A percentile compares a stretch with the other conserved stretches of the same genome.
Evolutionary conservation across 2,797 vertebrate genomes (phyloP).

Genomic region (Tapera naevia): DNA sequence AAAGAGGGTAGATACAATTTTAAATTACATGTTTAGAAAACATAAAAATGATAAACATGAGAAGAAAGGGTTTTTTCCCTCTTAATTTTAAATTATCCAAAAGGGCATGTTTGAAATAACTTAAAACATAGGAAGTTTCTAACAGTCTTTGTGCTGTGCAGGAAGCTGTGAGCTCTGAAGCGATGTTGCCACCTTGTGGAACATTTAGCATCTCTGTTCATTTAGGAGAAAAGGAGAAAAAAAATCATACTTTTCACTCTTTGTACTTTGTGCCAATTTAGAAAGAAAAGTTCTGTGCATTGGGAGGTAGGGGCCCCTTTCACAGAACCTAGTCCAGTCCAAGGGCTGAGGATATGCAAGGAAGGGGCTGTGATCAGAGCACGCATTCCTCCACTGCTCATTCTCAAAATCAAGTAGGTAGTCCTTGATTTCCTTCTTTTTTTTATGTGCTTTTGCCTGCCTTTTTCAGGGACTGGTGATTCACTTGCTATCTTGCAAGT

Average conservation of each 20-base stretch:
- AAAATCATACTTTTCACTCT: background rate
- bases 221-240: background rate
- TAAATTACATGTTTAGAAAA: background rate
- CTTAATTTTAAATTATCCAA: background rate
- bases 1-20: background rate
- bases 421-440: background rate
- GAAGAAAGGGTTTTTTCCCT: background rate
- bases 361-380: accelerated
- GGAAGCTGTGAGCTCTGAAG: constrained; percentile 32
- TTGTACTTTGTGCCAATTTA: background rate
- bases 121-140: background rate
- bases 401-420: background rate
- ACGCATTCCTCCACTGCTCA: background rate
- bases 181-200: constrained; percentile 80
- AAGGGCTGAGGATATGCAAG: background rate
- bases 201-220: background rate
- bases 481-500: background rate
- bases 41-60: background rate
- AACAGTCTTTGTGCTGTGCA: no score
- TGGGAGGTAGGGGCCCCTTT: background rate
- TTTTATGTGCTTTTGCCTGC: background rate
- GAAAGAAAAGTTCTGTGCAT: background rate
- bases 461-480: background rate
- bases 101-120: background rate
- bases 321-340: background rate